phyloP scores from a whole-genome alignment of 30 jellyfish, hydroid and myxozoan species.

The Cassiopea xamachana region DNA sequence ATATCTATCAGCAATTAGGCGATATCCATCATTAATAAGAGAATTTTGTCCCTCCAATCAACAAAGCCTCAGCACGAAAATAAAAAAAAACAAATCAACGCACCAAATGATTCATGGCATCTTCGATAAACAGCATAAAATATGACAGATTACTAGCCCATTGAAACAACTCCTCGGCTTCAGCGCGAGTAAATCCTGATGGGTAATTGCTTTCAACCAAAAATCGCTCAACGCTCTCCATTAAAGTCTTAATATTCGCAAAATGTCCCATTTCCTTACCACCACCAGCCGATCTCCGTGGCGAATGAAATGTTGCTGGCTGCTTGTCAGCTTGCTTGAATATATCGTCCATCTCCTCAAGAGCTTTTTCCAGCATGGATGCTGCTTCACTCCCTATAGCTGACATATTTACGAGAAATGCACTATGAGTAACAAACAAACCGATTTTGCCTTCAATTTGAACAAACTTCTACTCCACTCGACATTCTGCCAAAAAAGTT shows the following conservation, averaged over 20 bases:
- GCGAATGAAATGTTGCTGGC: slow-evolving; percentile 43
- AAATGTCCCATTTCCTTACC: slow-evolving; percentile 17
- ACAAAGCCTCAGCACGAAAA: neutral
- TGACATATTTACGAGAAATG: slow-evolving; percentile 67
- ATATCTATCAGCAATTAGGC: neutral
- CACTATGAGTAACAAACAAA: neutral
- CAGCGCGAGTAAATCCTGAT: slow-evolving; percentile 48
- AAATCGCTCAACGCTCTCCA: slow-evolving; percentile 75
- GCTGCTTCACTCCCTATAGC: slow-evolving; percentile 99
- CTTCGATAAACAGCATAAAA: slow-evolving; percentile 70
- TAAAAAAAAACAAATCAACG: neutral
- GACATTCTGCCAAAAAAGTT: neutral
- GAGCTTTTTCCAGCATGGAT: slow-evolving; percentile 94
- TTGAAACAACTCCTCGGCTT: slow-evolving; percentile 57
- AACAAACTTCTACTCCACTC: neutral
- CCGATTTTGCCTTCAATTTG: neutral
- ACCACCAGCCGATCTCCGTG: slow-evolving; percentile 26
- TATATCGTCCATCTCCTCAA: slow-evolving; percentile 98
- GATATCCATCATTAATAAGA: neutral
- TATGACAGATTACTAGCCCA: slow-evolving; percentile 65
- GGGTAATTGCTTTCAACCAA: slow-evolving; percentile 74
- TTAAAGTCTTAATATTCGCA: slow-evolving; percentile 44
- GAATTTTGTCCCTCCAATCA: neutral
- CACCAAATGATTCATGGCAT: slow-evolving; percentile 71
- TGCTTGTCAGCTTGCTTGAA: slow-evolving; percentile 80